Evolutionary conservation across 2,113 vertebrate species (phyloP).

Genomic region (Colossoma macropomum): DNA sequence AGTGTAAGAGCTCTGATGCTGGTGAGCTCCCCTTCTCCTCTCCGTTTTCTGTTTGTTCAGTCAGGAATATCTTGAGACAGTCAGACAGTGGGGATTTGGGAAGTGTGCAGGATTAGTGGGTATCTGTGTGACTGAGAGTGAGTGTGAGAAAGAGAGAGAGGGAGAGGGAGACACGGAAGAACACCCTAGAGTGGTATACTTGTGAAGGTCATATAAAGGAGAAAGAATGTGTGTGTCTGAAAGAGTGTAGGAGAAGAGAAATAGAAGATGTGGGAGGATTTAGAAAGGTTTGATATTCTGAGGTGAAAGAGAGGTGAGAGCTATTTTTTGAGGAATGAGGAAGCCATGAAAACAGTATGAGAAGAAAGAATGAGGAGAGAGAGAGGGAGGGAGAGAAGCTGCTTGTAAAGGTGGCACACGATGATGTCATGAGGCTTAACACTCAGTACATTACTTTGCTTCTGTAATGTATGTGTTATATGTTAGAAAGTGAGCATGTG

Average conservation of each 20-base stretch:
- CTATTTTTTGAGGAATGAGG: background rate
- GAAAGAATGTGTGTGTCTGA: conserved; percentile 4
- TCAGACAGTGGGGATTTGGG: background rate
- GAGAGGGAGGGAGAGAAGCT: background rate
- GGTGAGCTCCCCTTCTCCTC: background rate
- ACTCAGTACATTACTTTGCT: background rate
- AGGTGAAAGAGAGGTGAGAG: background rate
- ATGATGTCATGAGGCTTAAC: background rate
- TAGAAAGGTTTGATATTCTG: background rate
- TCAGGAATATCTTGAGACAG: conserved; percentile 20
- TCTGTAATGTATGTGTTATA: background rate
- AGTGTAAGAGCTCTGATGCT: background rate
- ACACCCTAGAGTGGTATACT: background rate
- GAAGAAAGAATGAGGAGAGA: background rate
- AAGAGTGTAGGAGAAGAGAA: background rate
- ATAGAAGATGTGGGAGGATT: background rate
- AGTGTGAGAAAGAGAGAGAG: background rate
- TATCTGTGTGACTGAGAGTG: background rate
- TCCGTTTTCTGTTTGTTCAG: background rate
- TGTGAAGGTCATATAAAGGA: conserved; percentile 12
- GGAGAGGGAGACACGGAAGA: background rate
- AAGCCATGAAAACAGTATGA: background rate
- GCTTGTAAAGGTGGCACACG: background rate
- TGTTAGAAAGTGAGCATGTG: background rate
- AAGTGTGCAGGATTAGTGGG: background rate